Conservation (phyloP, 2,888 invertebrate species). For the Cordilura impudica region DNA sequence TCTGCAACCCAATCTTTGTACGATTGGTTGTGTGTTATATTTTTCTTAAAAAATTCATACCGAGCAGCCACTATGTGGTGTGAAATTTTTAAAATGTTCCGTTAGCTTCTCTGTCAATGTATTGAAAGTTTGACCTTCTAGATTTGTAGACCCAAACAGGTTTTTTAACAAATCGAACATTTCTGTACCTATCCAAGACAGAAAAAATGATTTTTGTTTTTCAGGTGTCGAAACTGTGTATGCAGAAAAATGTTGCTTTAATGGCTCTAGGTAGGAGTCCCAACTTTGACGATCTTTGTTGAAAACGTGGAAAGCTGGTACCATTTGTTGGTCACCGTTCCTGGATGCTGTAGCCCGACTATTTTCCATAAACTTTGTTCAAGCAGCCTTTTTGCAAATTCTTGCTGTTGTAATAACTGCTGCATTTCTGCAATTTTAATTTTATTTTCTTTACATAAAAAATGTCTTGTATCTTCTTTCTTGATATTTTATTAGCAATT, state of each 20-base stretch:
- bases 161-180: constrained; percentile 36
- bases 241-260: constrained; percentile 59
- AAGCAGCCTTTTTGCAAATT: too few species aligned
- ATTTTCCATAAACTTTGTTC: too few species aligned
- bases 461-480: too few species aligned
- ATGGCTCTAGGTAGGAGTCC: constrained; percentile 54
- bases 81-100: background rate
- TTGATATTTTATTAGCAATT: too few species aligned
- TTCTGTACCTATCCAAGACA: constrained; percentile 42
- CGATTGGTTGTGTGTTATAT: background rate
- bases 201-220: constrained; percentile 59
- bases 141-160: background rate
- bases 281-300: constrained; percentile 50
- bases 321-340: constrained; percentile 11
- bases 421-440: too few species aligned
- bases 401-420: too few species aligned
- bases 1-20: constrained; percentile 3
- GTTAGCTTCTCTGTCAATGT: background rate
- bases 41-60: background rate
- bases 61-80: constrained; percentile 29
- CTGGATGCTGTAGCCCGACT: too few species aligned
- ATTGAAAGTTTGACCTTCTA: background rate
- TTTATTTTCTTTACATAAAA: too few species aligned
- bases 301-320: constrained; percentile 58
- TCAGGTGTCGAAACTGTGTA: constrained; percentile 42